Base-by-base conservation (phyloP, 2,797 vertebrate genomes). In the Clarias fuscus region DNA sequence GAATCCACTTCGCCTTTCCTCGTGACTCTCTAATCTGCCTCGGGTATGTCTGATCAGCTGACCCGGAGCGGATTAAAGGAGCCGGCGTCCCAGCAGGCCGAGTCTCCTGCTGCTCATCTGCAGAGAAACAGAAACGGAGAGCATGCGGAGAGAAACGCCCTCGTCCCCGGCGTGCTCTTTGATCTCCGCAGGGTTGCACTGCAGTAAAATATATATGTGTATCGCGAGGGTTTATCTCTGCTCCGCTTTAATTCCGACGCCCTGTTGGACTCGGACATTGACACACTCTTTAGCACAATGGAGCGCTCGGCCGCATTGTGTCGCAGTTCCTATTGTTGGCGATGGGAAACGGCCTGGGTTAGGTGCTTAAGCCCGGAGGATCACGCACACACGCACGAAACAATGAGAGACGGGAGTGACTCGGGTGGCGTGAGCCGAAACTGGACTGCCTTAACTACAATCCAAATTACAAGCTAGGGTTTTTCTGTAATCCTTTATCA, bases 1-100 rank as follows among this genome's bases (percentile, higher is more conserved):
- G 91, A 96, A 96, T 94, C 94, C 90, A 94, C 94, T 96, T 95
- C 95, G 90, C 90, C 86, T 93, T 10, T 94, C 93, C 95, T 93
- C 91, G 91, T 95, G 94, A 94, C 93, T 91, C 89, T 91, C 92
- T 95, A 96, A 96, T 95, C 95, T 91, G 92, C 90, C 92, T 91
- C 89, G 86, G 90, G 91, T 92, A 90, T 88, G 88, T 85, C 88
- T 20, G 3, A 89, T 95, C 94, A 96, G 84, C 88, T 95, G 95
- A 95, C 91, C 80, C 79, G 14, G 95, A 95, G 94, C 94, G 88
- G 93, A 95, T 95, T 94, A 94, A 83, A 15, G 14, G 83, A 82
- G 82, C 71, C 68, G 43, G 67, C 79, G 6, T 84, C 75, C 71
- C 83, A 73, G 67, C 78, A 88, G 84, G 83, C 61, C 48, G 73